A percentile compares a stretch with the other conserved stretches of the same genome.
These are phyloP conservation scores for Sphaerophoria taeniata DNA, from an alignment of 2,888 invertebrate genomes.

Conservation along the genomic window DNA sequence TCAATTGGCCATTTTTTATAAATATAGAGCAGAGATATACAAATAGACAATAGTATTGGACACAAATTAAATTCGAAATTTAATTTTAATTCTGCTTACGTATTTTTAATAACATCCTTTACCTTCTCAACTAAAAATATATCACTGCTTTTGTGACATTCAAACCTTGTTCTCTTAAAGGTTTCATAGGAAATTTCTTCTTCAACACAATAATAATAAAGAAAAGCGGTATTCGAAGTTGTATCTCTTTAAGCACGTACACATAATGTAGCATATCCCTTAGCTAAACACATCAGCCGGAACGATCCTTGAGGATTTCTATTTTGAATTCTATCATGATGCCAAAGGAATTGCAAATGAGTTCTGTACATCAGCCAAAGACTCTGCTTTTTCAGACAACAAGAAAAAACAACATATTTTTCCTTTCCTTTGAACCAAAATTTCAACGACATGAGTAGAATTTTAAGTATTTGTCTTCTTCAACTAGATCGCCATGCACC, in stretches of 20 bases:
- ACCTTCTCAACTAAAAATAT: too few species aligned
- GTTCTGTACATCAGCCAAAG: slow-evolving; percentile 61
- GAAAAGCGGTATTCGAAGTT: slow-evolving; percentile 32
- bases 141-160: too few species aligned
- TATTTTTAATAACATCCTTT: too few species aligned
- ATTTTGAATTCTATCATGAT: slow-evolving; percentile 69
- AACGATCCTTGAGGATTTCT: slow-evolving; percentile 62
- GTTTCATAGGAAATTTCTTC: too few species aligned
- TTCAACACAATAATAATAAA: too few species aligned
- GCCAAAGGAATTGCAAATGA: slow-evolving; percentile 75
- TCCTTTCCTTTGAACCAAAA: slow-evolving; percentile 28
- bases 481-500: slow-evolving; percentile 53
- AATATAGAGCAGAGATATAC: too few species aligned
- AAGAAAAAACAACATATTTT: slow-evolving; percentile 60
- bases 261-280: slow-evolving; percentile 32
- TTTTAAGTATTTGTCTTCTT: slow-evolving; percentile 54
- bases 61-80: too few species aligned
- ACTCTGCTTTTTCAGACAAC: slow-evolving; percentile 29
- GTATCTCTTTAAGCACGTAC: slow-evolving; percentile 48
- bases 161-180: too few species aligned
- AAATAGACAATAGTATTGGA: too few species aligned
- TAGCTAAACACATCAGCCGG: slow-evolving; percentile 48
- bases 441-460: slow-evolving; percentile 54
- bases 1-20: too few species aligned
- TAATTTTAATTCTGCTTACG: too few species aligned